phyloP scores from a whole-genome alignment of 2,888 invertebrate species.

The Carcina quercana region DNA sequence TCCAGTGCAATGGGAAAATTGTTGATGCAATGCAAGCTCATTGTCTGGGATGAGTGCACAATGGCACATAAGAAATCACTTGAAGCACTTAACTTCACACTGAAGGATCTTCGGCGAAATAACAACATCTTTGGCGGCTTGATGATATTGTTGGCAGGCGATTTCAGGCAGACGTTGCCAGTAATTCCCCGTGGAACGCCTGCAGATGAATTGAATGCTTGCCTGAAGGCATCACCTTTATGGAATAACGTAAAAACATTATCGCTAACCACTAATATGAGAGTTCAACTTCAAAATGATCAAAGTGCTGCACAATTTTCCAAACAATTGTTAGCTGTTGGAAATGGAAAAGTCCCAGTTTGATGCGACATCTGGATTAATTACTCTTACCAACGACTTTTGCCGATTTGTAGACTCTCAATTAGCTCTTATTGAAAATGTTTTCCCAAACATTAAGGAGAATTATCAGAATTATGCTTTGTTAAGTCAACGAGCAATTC shows the following conservation, averaged over 20 bases:
- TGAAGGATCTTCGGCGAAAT: slow-evolving; percentile 22
- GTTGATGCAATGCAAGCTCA: slow-evolving; percentile 17
- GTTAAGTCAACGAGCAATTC: slow-evolving; percentile 10
- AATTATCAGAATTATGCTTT: slow-evolving; percentile 9
- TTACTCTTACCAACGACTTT: slow-evolving; percentile 13
- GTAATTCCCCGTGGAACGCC: slow-evolving; percentile 23
- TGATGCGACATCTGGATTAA: too few species aligned
- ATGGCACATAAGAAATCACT: slow-evolving; percentile 22
- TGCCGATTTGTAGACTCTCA: slow-evolving; percentile 10
- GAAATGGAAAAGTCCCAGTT: slow-evolving; percentile 17
- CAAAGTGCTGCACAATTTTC: slow-evolving; percentile 19
- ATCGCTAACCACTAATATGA: slow-evolving; percentile 1
- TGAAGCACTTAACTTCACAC: slow-evolving; percentile 20
- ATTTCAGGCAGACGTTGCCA: slow-evolving; percentile 27
- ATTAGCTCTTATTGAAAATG: slow-evolving; percentile 5
- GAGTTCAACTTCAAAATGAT: slow-evolving; percentile 16
- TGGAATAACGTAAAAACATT: slow-evolving; percentile 3
- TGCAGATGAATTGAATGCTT: slow-evolving; percentile 24
- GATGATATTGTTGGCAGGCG: slow-evolving; percentile 25
- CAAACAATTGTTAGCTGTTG: slow-evolving; percentile 22
- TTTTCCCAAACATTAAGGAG: not conserved
- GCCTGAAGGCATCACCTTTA: slow-evolving; percentile 23
- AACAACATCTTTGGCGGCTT: slow-evolving; percentile 20
- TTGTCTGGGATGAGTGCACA: slow-evolving; percentile 25
- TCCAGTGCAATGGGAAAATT: slow-evolving; percentile 19